Evolutionary conservation across 2,797 vertebrate genomes (phyloP), one percentile per base, ranked within the genome.

Genomic region (Sternarchorhynchus goeldii): DNA sequence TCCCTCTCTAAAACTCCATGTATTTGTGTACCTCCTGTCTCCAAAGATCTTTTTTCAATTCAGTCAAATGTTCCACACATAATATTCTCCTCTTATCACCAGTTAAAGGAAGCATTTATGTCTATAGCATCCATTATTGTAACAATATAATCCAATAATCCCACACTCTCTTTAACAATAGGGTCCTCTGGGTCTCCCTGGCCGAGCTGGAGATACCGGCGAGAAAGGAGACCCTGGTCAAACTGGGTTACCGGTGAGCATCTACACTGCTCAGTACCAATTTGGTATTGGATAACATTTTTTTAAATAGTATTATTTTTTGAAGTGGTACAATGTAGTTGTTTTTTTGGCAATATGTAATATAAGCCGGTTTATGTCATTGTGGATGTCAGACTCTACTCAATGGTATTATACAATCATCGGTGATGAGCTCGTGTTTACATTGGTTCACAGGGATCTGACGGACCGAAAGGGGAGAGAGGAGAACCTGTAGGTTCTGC

Each of bases 121-220:
- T 31, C 53, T 29, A 1, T 21, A 14, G 12, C 76, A 36, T 12
- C 29, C 29, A 16, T 59, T n/a, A 41, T 62, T 18, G 5, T 1
- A 0, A 29, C 20, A 10, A 41, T 60, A n/a, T n/a, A 18, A 14
- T 50, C 17, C 16, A 53, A 12, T 50, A 20, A 32, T 53, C 20
- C 0, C 0, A 32, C 60, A 63, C 6, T 25, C 12, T 45, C 55
- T 14, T 21, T 53, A 62, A 63, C 81, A 20, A 76, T 75, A 96
- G 95, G 95, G 96, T 34, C 90, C 92, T 0, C 83, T 94, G 6
- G 96, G 96, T 10, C 83, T 95, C 39, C 93, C 95, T 1, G 96
- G 96, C 45, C 92, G 87, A 73, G 89, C 91, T 5, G 96, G 95
- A 36, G 92, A 94, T 65, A 81, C 80, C 2, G 95, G 95, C 67